Evolutionary conservation across 2,113 vertebrate genomes (phyloP).

Genomic region (Phaethon lepturus): DNA sequence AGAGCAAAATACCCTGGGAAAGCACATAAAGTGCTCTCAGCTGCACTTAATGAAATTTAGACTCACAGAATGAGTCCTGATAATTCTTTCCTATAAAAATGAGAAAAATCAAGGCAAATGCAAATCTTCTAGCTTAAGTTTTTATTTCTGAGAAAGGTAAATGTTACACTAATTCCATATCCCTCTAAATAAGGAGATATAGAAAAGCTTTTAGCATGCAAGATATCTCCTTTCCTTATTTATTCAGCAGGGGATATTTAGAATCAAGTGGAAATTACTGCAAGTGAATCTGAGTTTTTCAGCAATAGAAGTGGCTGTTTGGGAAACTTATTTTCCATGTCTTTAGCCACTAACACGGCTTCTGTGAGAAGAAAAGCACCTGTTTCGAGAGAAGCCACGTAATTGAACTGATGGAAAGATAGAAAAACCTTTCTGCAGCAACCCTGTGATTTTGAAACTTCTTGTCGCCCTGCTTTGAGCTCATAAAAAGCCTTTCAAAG

Average conservation of each 20-base stretch:
- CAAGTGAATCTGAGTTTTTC: not conserved
- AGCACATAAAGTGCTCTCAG: not conserved
- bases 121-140: not conserved
- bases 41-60: constrained; percentile 20
- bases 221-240: not conserved
- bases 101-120: not conserved
- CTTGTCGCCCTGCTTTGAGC: not conserved
- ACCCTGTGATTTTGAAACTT: not conserved
- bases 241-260: not conserved
- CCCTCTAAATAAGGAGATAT: not conserved
- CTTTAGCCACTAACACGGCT: not conserved
- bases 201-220: not conserved
- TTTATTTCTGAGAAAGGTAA: not conserved
- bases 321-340: not conserved
- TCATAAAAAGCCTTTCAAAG: not conserved
- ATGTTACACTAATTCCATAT: not conserved
- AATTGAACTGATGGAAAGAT: not conserved
- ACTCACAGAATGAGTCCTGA: not conserved
- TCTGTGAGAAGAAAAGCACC: not conserved
- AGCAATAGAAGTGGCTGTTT: not conserved
- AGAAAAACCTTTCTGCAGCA: not conserved
- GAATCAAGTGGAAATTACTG: not conserved
- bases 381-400: not conserved
- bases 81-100: not conserved
- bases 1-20: constrained; percentile 26